Base-by-base conservation (phyloP, 2,888 invertebrate genomes). In the Cheilosia variabilis region DNA sequence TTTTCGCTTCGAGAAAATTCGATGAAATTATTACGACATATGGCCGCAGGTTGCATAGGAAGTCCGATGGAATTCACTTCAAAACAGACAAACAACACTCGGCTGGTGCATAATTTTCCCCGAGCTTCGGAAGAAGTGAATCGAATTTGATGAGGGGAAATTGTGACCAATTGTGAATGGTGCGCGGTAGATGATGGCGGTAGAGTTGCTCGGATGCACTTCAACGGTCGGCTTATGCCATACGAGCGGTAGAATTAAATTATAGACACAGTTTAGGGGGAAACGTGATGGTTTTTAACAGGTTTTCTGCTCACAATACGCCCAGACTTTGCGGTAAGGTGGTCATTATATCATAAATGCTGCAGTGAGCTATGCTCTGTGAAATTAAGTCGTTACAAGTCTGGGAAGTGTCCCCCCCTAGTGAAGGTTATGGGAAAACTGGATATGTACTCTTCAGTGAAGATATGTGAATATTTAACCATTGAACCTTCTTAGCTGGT, bases 11-110 rank as follows among this genome's bases (percentile, higher is more conserved):
- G 34, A 47, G 72, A 73, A 79, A 84, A 75, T 71, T 81, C 77
- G 66, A 77, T 81, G 37, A 81, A 86, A 86, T 81, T 86, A 81
- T 86, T 86, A 86, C 81, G 81, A 86, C 86, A 86, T 77, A 72
- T 81, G 86, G 81, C 86, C 50, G 57, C 76, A 76, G 76, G 81
- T 63, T 76, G 66, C 47, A 72, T 77, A 72, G 81, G 81, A 86
- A 86, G 62, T 77, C 62, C 76, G 55, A 41, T 53, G 62, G 47
- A 45, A 57, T 69, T 17, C 66, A 37, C 22, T 43, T 9, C 37
- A 17, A 31, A 53, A 57, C 13, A 19, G 10, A 22, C 19, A n/a
- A 37, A 17, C 17, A 34, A 47, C 13, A 17, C 13, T 37, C 34
- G 4, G 57, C 31, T 27, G 19, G 55, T 41, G 53, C 63, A 19